Conservation (phyloP, 2,113 vertebrate species). For the Tragelaphus scriptus region DNA sequence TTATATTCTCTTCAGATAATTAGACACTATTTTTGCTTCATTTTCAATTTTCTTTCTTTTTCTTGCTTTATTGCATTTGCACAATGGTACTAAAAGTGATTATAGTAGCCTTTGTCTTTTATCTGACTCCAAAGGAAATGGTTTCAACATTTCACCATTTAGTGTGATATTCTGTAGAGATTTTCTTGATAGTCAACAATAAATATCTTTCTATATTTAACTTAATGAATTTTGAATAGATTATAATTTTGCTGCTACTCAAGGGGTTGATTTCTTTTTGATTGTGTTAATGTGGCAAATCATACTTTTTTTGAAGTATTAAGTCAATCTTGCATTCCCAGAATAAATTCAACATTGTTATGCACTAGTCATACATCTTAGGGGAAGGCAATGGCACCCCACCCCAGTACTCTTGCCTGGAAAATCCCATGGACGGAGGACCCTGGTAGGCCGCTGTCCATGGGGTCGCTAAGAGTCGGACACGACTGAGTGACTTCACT, state of each 20-base stretch:
- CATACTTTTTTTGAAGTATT: not conserved
- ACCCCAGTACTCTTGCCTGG: no score
- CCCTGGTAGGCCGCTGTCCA: no score
- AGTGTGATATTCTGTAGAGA: not conserved
- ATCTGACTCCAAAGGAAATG: not conserved
- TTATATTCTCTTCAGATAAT: not conserved
- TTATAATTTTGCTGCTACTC: not conserved
- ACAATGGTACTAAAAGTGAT: not conserved
- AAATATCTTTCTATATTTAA: not conserved
- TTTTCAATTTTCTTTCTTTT: not conserved
- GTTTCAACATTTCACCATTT: not conserved
- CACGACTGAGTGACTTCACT: fast-evolving
- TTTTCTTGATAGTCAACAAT: not conserved
- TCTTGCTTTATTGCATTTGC: not conserved
- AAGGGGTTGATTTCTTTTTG: not conserved
- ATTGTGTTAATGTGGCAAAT: not conserved
- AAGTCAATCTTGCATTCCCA: not conserved
- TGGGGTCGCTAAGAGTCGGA: no score
- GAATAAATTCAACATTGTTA: not conserved
- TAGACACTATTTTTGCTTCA: not conserved
- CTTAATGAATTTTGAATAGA: not conserved
- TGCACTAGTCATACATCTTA: not conserved
- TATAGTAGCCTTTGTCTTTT: not conserved
- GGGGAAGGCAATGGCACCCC: no score
- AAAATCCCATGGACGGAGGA: no score